phyloP scores from a whole-genome alignment of 2,113 vertebrate species.

The Nerophis lumbriciformis region DNA sequence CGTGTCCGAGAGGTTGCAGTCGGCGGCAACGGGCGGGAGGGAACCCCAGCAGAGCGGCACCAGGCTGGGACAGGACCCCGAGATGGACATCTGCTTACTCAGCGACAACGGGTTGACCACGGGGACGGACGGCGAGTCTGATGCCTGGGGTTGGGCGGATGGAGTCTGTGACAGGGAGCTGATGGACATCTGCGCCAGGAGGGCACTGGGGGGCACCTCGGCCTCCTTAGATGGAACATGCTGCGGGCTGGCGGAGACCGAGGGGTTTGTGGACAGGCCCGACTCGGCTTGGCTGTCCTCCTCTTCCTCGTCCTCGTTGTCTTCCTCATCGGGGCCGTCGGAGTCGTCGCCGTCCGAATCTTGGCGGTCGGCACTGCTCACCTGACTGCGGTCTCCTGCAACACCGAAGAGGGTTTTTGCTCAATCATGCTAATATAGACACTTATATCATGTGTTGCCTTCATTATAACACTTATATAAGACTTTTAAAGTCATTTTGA shows the following conservation, averaged over 20 bases:
- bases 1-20: conserved; percentile 53
- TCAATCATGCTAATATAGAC: not conserved
- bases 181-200: conserved; percentile 92
- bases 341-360: conserved; percentile 92
- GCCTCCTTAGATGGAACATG: conserved; percentile 77
- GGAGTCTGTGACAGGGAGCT: conserved; percentile 50
- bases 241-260: conserved; percentile 89
- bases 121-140: conserved; percentile 26
- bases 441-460: no score
- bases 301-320: conserved; percentile 92
- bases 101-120: conserved; percentile 67
- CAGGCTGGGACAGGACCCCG: conserved; percentile 38
- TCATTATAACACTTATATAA: no score
- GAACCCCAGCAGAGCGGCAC: conserved; percentile 41
- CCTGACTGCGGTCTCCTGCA: conserved; percentile 83
- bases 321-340: conserved; percentile 84
- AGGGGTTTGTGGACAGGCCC: conserved; percentile 88
- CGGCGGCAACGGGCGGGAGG: conserved; percentile 41
- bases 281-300: conserved; percentile 97
- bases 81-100: conserved; percentile 77
- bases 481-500: no score
- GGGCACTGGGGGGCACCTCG: conserved; percentile 79
- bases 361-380: conserved; percentile 73
- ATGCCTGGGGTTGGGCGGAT: conserved; percentile 18
- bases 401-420: conserved; percentile 2